These are phyloP conservation scores for Puma concolor DNA, from an alignment of 2,113 vertebrate genomes.

Conservation along the genomic window DNA sequence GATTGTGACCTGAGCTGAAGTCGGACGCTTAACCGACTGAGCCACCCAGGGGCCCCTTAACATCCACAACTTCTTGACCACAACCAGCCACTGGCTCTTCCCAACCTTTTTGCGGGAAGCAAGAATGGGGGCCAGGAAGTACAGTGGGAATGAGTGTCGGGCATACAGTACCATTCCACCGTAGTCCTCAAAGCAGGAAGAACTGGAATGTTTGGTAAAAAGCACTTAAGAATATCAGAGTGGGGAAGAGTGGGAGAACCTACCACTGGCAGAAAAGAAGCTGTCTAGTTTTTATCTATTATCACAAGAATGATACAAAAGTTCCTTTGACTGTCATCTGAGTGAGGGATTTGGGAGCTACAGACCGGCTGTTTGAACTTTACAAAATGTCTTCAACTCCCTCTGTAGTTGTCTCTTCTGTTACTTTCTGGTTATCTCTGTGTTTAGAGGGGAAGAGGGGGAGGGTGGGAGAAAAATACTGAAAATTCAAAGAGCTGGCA, in stretches of 20 bases:
- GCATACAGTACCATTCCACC: not conserved
- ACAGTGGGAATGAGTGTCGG: not conserved
- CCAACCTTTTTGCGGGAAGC: not conserved
- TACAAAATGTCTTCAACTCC: not conserved
- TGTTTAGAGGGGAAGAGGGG: not conserved
- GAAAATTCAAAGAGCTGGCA: conserved; percentile 8
- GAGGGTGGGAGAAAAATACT: not conserved
- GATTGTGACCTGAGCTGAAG: no score
- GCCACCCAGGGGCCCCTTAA: no score
- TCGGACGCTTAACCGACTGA: no score
- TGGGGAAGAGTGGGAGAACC: not conserved
- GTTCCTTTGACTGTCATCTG: conserved; percentile 15
- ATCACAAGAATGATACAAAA: conserved; percentile 3
- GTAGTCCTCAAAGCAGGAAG: not conserved
- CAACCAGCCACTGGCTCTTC: not conserved
- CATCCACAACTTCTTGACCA: not conserved
- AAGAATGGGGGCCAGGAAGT: not conserved
- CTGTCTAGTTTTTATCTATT: conserved; percentile 26
- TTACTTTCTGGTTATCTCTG: conserved; percentile 38
- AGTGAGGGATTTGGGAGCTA: not conserved
- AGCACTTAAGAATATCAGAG: not conserved
- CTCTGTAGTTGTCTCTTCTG: conserved; percentile 39
- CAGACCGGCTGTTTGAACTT: not conserved
- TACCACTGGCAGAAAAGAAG: not conserved
- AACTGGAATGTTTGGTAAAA: not conserved